Evolutionary conservation across 2,113 vertebrate species (phyloP).

Genomic region (Rafetus swinhoei): DNA sequence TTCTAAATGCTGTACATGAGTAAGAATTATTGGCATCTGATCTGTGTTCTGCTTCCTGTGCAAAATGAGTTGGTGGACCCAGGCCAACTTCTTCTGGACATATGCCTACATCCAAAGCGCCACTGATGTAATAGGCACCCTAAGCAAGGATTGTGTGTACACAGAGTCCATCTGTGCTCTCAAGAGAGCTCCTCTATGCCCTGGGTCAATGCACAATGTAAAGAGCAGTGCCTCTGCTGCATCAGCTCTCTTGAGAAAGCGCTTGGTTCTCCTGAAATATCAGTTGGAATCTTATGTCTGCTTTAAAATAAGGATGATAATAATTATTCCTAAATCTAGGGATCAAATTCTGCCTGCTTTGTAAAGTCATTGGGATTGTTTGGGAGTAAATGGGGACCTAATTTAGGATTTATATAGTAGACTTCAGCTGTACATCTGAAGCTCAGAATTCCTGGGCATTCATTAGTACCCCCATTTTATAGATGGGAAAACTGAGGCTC

Average conservation of each 20-base stretch:
- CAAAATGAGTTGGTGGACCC: slow-evolving; percentile 59
- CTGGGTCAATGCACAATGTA: slow-evolving; percentile 27
- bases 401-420: not conserved
- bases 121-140: slow-evolving; percentile 55
- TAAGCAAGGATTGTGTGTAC: slow-evolving; percentile 56
- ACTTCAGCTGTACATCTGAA: not conserved
- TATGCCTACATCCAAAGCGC: slow-evolving; percentile 59
- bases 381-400: not conserved
- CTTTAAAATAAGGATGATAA: not conserved
- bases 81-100: slow-evolving; percentile 62
- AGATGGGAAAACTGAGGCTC: not conserved
- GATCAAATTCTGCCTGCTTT: not conserved
- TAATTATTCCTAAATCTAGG: not conserved
- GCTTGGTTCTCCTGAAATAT: not conserved
- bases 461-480: not conserved
- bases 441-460: not conserved
- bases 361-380: not conserved
- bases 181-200: not conserved
- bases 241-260: slow-evolving; percentile 34
- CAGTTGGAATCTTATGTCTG: not conserved
- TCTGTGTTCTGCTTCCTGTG: slow-evolving; percentile 49
- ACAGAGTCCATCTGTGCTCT: slow-evolving; percentile 59
- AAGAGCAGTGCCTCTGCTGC: slow-evolving; percentile 29
- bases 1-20: slow-evolving; percentile 20
- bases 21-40: slow-evolving; percentile 48